These are phyloP conservation scores for Phlogophora meticulosa DNA, from an alignment of 2,888 invertebrate species.

Conservation along the genomic window DNA sequence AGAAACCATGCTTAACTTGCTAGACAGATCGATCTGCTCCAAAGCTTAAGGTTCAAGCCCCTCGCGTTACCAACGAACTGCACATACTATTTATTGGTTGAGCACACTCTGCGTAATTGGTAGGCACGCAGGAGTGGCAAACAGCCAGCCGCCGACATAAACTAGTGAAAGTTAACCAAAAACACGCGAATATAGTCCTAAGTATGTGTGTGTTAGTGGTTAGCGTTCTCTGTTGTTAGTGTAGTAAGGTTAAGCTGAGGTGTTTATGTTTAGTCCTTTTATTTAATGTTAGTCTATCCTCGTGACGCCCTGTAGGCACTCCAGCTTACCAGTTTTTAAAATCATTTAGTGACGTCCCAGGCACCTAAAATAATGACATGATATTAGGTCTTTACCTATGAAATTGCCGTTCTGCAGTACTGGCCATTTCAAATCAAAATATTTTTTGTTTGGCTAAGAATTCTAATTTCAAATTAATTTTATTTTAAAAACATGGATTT, in stretches of 20 bases:
- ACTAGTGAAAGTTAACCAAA: slow-evolving; percentile 56
- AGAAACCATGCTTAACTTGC: slow-evolving; percentile 9
- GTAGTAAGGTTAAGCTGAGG: not conserved
- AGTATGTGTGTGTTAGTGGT: not conserved
- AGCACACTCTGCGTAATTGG: slow-evolving; percentile 59
- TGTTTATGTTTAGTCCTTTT: not conserved
- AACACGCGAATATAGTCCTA: slow-evolving; percentile 29
- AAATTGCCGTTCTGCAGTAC: too few species aligned
- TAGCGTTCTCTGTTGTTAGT: not conserved
- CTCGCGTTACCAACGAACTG: slow-evolving; percentile 40
- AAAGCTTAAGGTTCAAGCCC: slow-evolving; percentile 23
- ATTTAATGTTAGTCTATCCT: too few species aligned
- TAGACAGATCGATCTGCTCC: slow-evolving; percentile 44
- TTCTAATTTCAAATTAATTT: too few species aligned
- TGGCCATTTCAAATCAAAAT: too few species aligned
- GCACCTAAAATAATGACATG: too few species aligned
- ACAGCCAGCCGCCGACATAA: slow-evolving; percentile 54
- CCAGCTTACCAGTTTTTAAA: too few species aligned
- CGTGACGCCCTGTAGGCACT: too few species aligned
- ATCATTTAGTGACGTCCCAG: too few species aligned
- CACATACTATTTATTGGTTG: slow-evolving; percentile 56
- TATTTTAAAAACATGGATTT: too few species aligned
- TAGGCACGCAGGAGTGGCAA: slow-evolving; percentile 54
- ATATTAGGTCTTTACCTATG: too few species aligned
- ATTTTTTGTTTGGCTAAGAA: too few species aligned